Percentiles rank a stretch among this genome's conserved stretches.
These are phyloP conservation scores for Megalops atlanticus DNA, from an alignment of 2,113 vertebrate genomes.

Conservation along the genomic window DNA sequence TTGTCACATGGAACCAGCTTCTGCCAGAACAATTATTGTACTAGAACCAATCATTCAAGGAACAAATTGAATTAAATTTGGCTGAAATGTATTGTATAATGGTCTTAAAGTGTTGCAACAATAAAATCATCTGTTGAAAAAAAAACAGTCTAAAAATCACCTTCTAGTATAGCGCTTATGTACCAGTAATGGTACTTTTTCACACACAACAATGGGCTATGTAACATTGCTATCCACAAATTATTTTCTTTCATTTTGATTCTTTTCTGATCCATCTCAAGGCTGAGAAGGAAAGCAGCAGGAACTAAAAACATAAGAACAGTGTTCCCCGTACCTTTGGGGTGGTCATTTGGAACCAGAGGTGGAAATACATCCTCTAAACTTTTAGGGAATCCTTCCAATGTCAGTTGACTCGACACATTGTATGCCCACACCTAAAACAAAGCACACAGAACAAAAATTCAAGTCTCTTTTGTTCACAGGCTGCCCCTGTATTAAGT, in stretches of 20 bases:
- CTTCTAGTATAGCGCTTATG: no score
- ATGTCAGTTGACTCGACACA: conserved; percentile 17
- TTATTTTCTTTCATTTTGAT: background rate
- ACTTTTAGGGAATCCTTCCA: conserved; percentile 34
- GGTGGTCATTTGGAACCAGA: conserved; percentile 13
- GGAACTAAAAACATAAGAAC: background rate
- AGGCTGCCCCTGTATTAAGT: background rate
- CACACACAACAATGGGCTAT: no score
- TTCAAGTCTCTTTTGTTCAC: background rate
- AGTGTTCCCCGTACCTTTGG: conserved; percentile 2
- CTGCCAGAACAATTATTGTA: no score
- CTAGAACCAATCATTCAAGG: no score
- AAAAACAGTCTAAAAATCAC: no score
- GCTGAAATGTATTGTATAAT: no score
- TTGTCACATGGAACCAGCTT: background rate
- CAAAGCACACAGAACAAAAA: background rate
- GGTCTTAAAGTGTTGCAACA: background rate
- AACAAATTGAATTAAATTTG: no score
- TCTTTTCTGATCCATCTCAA: background rate
- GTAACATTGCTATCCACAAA: no score
- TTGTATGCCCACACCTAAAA: conserved; percentile 24
- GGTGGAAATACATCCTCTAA: conserved; percentile 19
- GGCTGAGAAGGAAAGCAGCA: background rate
- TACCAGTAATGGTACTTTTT: no score
- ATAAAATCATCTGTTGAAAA: background rate